Evolutionary conservation across 2,113 vertebrate genomes (phyloP), one percentile per base, ranked within the genome.

Genomic region (Diadophis punctatus): DNA sequence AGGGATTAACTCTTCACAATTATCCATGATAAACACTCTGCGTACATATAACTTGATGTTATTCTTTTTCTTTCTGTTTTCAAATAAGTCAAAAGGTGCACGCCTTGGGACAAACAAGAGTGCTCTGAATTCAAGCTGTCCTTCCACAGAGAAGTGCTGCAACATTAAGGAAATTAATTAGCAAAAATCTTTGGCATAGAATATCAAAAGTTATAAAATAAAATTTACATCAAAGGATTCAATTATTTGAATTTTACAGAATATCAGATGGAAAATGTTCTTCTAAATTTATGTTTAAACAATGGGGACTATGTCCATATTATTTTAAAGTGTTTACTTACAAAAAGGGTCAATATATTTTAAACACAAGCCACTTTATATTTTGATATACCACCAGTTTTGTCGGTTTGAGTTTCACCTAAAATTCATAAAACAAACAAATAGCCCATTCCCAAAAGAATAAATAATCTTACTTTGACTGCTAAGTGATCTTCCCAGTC

Each of bases 1-100:
- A 0, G 99, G 99, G 46, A 99, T 99, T 8, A 99, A 97, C 1
- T 99, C 99, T 8, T 99, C 99, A 0, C 99, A 99, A 96, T 99
- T 99, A 95, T 99, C 99, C 99, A 99, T 99, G 95, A 99, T 99
- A 95, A 99, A 99, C n/a, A 99, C 99, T 92, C 99, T 98, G 93
- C 98, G 98, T 5, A 99, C 99, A 0, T 99, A 99, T 22, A 99
- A 92, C 96, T 99, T 99, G 1, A 99, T 99, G 58, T 99, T 99
- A 91, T 99, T 99, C 94, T 98, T 99, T 92, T 98, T 99, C 97
- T 99, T 99, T 93, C 98, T 98, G 96, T 99, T 99, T 68, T 99
- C 99, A 93, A 99, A 99, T 1, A 99, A 97, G 93, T 99, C 99
- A 0, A 99, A 99, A 1, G 99, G 98, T 34, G 99, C 99, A 6